Evolutionary conservation across 2,797 vertebrate genomes (phyloP).

Genomic region (Ibycter americanus): DNA sequence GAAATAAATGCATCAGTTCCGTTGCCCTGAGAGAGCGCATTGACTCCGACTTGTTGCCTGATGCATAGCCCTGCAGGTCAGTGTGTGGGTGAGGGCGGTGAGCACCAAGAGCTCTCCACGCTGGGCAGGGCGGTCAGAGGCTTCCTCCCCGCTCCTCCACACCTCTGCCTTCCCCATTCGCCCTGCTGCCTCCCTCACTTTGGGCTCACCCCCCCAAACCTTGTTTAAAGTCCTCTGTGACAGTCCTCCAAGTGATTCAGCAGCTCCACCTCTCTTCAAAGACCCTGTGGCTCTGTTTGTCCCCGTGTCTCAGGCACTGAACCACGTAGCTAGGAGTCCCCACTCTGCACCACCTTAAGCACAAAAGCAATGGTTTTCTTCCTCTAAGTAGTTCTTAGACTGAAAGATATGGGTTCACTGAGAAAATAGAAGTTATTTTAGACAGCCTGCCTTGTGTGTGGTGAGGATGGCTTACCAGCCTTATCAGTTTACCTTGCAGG

Average conservation of each 20-base stretch:
- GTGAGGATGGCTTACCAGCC: not conserved
- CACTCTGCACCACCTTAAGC: not conserved
- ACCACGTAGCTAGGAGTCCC: fast-evolving
- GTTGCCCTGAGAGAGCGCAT: fast-evolving
- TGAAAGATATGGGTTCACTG: not conserved
- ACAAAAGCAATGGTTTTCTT: not conserved
- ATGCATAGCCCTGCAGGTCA: not conserved
- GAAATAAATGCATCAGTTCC: not conserved
- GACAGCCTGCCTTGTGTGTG: not conserved
- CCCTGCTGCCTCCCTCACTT: not conserved
- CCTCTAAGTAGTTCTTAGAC: not conserved
- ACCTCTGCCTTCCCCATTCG: not conserved
- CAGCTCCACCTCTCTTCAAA: not conserved
- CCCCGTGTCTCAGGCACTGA: fast-evolving
- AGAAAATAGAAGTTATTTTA: not conserved
- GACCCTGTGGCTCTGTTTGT: not conserved
- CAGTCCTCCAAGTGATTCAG: not conserved
- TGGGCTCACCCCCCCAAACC: not conserved
- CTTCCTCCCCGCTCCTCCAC: fast-evolving
- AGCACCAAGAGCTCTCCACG: fast-evolving
- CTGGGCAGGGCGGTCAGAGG: not conserved
- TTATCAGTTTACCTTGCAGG: not conserved
- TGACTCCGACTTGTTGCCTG: not conserved
- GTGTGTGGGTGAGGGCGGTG: not conserved
- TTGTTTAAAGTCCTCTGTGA: not conserved